Evolutionary conservation across 2,797 vertebrate species (phyloP).

Genomic region (Prunella strophiata): DNA sequence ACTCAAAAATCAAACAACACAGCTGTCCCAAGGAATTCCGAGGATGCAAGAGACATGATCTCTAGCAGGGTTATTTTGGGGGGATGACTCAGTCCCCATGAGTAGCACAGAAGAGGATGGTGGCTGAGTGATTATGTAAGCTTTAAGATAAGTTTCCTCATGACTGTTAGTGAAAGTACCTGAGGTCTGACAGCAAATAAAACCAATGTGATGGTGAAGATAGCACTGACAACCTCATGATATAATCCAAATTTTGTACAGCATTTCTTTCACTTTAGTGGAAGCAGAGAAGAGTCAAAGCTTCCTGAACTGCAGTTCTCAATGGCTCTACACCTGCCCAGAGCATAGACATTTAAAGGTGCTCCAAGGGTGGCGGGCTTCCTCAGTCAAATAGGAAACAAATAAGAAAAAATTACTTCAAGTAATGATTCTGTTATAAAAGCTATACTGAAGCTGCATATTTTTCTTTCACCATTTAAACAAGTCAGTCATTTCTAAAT

Average conservation of each 20-base stretch:
- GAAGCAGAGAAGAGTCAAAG: neutral
- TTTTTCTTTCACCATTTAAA: neutral
- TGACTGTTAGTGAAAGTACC: neutral
- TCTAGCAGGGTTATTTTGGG: neutral
- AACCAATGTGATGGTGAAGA: neutral
- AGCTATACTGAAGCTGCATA: neutral
- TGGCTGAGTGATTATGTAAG: slow-evolving; percentile 3
- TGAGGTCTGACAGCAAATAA: neutral
- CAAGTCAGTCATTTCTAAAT: neutral
- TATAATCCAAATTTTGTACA: neutral
- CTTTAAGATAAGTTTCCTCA: neutral
- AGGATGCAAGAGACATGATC: neutral
- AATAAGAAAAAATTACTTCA: neutral
- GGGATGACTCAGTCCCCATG: neutral
- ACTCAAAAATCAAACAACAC: neutral
- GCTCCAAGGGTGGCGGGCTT: neutral
- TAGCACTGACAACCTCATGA: neutral
- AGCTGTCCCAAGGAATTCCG: neutral
- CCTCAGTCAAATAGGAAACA: neutral
- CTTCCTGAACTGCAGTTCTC: neutral
- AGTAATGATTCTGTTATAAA: neutral
- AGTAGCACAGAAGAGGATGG: neutral
- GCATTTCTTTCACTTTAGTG: neutral
- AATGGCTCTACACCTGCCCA: neutral
- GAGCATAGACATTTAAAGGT: neutral